Base-by-base conservation (phyloP, 2,888 invertebrate species). In the Euplexia lucipara region DNA sequence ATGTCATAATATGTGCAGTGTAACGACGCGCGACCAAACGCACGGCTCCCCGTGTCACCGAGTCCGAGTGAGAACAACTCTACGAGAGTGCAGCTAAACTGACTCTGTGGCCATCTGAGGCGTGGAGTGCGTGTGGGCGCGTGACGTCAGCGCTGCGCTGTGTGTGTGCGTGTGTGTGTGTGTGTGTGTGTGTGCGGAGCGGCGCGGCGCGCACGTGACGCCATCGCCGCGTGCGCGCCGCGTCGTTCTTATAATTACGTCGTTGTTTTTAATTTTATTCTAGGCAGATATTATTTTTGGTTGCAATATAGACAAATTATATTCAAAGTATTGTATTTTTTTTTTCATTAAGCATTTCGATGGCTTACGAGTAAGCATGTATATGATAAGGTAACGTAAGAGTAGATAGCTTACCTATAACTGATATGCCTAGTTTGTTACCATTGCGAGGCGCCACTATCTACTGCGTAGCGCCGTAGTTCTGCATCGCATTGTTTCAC, bases 221-320 rank as follows among this genome's bases (percentile, higher is more conserved):
- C 52, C 76, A 39, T 22, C 30, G 2, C 37, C 32, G 1, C 9
- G 14, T 9, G 4, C 20, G 37, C 35, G 54, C 18, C 35, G 42
- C 34, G 18, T 52, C 42, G 16, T 34, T n/a, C 35, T 70, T 71
- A 69, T 71, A 66, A 73, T 85, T 65, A 75, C 47, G 59, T 69
- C 73, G 53, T 80, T 89, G 89, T 88, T 86, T 88, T 88, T 88
- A 87, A 92, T 92, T 79, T 92, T 92, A 92, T 92, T 92, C 65
- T 88, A 89, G 86, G 80, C 86, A 87, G 86, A 90, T 90, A 88
- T 87, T 86, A 87, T 81, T 84, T 75, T 85, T 77, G 85, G 85
- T 90, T 88, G 88, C 89, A 81, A 86, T 86, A 81, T 84, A 75
- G 51, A 73, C 67, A 51, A 73, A 76, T 77, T 83, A 73, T 79